Conservation (phyloP, 2,113 vertebrate species). For the Rhinogobius similis region DNA sequence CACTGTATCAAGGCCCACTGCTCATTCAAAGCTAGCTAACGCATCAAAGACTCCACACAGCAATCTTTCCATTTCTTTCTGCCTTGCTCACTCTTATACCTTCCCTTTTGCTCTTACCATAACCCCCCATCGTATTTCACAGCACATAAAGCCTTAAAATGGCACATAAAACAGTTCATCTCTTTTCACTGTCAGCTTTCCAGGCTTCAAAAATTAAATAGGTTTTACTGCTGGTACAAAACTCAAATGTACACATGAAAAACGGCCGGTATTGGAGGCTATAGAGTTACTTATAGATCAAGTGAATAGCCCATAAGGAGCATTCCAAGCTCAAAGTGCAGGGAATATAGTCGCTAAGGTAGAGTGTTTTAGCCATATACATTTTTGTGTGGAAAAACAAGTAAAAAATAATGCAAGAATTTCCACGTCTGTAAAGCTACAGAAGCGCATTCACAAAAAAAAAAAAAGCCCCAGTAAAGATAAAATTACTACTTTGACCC, state of each 20-base stretch:
- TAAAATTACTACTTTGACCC: constrained; percentile 41
- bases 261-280: constrained; percentile 41
- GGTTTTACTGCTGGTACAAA: constrained; percentile 80
- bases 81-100: constrained; percentile 12
- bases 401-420: constrained; percentile 30
- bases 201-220: constrained; percentile 79
- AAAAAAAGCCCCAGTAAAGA: neutral
- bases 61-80: constrained; percentile 43
- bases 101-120: constrained; percentile 66
- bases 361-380: constrained; percentile 25
- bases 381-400: constrained; percentile 4
- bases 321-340: constrained; percentile 33
- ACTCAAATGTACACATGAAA: constrained; percentile 69
- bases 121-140: constrained; percentile 77
- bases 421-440: neutral
- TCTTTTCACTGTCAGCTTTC: constrained; percentile 80
- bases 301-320: constrained; percentile 34
- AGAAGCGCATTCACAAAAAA: neutral
- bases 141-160: constrained; percentile 84
- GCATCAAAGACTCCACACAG: constrained; percentile 67
- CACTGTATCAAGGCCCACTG: constrained; percentile 49
- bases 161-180: constrained; percentile 84
- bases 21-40: constrained; percentile 58
- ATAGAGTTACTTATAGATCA: constrained; percentile 50
- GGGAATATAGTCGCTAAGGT: constrained; percentile 26